Evolutionary conservation across 92 coral and sea anemone genomes (phyloP), one percentile per base, ranked within the genome.

Genomic region (Zoanthus solanderi): DNA sequence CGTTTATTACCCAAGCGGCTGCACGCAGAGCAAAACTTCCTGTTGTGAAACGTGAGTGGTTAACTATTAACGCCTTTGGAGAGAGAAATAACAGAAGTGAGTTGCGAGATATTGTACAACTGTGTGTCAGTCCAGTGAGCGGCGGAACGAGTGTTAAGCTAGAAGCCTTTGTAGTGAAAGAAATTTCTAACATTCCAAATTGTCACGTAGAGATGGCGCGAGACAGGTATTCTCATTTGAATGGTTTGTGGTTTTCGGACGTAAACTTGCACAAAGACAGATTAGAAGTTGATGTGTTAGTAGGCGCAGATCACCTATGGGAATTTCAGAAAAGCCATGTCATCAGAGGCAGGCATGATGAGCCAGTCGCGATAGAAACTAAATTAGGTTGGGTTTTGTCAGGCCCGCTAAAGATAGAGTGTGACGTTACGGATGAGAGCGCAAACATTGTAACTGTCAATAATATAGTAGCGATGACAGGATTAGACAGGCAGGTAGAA

Each of bases 301-400:
- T 93, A 37, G 93, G 93, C 9, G 90, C 92, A 65, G 94, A 93
- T 72, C 89, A 78, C 58, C 89, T 93, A 16, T 94, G 94, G 94
- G 48, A 63, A 10, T 92, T 88, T 79, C 90, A 88, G 56, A 75
- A 42, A 75, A 88, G 87, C 11, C 81, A 84, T 48, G 72, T 68
- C 18, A 76, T 93, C 67, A 12, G 88, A 73, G 84, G 84, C 17
- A 76, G 82, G 80, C 23, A 29, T 10, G 78, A 83, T 67, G 83
- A 88, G 72, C 91, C 88, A n/a, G 84, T 88, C 17, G 91, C 91
- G n/a, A 72, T 83, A 60, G 88, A 88, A 32, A 83, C 91, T 60
- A 87, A 88, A 71, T 82, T 88, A 32, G 65, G 87, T 14, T 79
- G 90, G 87, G 90, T 88, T 60, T 79, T 88, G 61, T 79, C 68